Conservation (phyloP, 1,140 invertebrate species). For the Drosophila pruinosa region DNA sequence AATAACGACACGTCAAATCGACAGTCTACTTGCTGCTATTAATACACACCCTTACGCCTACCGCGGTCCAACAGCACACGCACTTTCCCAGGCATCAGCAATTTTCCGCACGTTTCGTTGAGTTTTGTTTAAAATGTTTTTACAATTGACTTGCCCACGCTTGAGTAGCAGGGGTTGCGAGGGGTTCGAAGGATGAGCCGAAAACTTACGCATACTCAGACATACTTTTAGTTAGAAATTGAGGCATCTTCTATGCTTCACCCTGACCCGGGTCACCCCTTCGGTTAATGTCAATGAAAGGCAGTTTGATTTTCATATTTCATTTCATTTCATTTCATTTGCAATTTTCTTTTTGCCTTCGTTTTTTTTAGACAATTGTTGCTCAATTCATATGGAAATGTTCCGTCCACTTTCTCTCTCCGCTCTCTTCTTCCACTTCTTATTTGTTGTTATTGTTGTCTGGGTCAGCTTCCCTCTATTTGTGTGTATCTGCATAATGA, state of each 20-base stretch:
- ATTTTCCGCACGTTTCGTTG: constrained; percentile 76
- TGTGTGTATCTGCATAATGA: constrained; percentile 37
- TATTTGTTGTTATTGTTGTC: background rate
- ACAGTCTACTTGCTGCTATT: background rate
- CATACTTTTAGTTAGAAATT: background rate
- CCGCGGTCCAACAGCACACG: constrained; percentile 9
- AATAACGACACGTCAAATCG: constrained; percentile 25
- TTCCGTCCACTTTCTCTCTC: background rate
- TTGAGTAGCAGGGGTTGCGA: background rate
- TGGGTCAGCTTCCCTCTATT: constrained; percentile 4
- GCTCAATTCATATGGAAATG: constrained; percentile 76
- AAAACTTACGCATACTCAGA: constrained; percentile 22
- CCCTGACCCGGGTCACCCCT: constrained; percentile 3
- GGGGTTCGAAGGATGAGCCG: background rate
- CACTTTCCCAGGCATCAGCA: constrained; percentile 64
- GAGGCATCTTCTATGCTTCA: background rate
- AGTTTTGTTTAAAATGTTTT: constrained; percentile 78
- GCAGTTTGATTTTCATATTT: constrained; percentile 78
- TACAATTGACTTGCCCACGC: constrained; percentile 64
- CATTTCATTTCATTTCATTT: constrained; percentile 31
- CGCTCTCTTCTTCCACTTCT: background rate
- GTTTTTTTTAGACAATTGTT: constrained; percentile 52
- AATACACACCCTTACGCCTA: background rate
- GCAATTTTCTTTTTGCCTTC: constrained; percentile 46
- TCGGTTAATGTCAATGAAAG: constrained; percentile 55